phyloP scores from a whole-genome alignment of 2,797 vertebrate genomes.

The Brachyalestes nurse region DNA sequence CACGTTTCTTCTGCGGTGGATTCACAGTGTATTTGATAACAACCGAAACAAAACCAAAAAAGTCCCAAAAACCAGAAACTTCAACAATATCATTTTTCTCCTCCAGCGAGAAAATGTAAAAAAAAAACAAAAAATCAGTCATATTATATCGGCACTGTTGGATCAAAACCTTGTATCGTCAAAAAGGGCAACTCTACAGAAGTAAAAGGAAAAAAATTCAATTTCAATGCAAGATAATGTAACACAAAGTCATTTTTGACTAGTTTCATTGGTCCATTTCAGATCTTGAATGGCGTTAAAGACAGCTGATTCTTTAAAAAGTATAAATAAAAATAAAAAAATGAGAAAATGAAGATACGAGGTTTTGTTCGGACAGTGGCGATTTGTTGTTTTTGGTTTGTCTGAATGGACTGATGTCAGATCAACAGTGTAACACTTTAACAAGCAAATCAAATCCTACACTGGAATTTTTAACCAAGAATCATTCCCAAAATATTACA shows the following conservation, averaged over 20 bases:
- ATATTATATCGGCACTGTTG: background rate
- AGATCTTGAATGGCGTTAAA: no score
- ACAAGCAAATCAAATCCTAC: constrained; percentile 68
- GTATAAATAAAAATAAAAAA: no score
- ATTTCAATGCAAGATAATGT: no score
- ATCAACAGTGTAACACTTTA: constrained; percentile 50
- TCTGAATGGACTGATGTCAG: constrained; percentile 51
- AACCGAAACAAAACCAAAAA: constrained; percentile 53
- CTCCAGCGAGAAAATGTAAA: constrained; percentile 60
- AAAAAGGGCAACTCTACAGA: no score
- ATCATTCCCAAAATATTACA: constrained; percentile 54
- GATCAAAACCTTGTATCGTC: no score
- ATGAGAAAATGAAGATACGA: no score
- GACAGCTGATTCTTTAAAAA: no score
- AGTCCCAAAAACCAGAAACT: background rate
- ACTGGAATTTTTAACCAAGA: constrained; percentile 65
- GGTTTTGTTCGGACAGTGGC: no score
- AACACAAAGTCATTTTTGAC: no score
- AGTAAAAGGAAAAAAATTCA: no score
- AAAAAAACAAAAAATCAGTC: constrained; percentile 39
- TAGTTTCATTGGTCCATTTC: no score
- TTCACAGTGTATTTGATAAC: constrained; percentile 52
- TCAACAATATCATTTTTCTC: constrained; percentile 52
- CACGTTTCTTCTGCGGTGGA: background rate
- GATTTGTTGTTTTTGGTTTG: constrained; percentile 45